Evolutionary conservation across 2,888 invertebrate species (phyloP).

Genomic region (Erebia epiphron): DNA sequence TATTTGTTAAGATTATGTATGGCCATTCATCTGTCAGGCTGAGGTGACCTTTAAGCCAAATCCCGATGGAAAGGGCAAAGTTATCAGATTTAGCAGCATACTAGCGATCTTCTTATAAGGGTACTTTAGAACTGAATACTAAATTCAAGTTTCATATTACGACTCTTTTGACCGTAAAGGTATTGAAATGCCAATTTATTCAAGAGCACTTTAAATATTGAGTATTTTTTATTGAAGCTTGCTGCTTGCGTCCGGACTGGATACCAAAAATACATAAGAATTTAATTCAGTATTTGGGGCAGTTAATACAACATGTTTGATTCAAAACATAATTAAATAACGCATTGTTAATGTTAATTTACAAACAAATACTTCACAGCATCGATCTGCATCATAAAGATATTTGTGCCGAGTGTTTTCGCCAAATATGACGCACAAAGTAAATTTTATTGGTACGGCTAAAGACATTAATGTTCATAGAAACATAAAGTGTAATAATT

Average conservation of each 20-base stretch:
- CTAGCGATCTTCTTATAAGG: background rate
- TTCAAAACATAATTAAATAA: background rate
- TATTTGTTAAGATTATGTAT: background rate
- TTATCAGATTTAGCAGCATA: background rate
- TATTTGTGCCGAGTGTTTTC: too few species aligned
- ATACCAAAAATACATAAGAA: background rate
- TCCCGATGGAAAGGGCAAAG: slow-evolving; percentile 7
- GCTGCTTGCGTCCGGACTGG: background rate
- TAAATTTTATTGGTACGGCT: too few species aligned
- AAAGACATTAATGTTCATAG: background rate
- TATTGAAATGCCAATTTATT: background rate
- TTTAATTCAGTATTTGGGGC: background rate
- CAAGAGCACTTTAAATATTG: background rate
- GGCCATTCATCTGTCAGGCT: slow-evolving; percentile 10
- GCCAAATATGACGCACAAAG: too few species aligned
- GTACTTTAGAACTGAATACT: background rate
- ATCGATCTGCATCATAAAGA: too few species aligned
- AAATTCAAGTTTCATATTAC: background rate
- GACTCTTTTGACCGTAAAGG: background rate
- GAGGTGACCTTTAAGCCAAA: slow-evolving; percentile 5
- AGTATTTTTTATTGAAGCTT: background rate
- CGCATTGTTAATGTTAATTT: background rate
- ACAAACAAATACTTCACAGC: background rate
- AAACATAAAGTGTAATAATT: slow-evolving; percentile 8
- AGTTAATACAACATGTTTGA: background rate